Conservation (phyloP, 1,140 invertebrate genomes). For the Reticulitermes speratus region DNA sequence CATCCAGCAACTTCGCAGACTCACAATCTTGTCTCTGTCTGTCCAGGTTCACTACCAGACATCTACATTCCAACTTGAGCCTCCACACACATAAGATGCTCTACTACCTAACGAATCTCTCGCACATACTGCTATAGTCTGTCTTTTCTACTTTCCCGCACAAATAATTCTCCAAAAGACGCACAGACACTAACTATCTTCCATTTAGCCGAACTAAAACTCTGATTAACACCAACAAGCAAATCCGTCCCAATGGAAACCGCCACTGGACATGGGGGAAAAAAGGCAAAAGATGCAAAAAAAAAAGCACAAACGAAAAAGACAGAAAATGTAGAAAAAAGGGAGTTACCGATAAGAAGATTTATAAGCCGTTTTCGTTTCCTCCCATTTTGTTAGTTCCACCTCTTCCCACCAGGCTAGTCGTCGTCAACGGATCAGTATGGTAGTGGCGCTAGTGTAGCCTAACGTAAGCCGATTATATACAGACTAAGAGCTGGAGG, state of each 20-base stretch:
- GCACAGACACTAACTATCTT: background rate
- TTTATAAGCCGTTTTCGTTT: conserved; percentile 3
- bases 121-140: no score
- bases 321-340: background rate
- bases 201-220: background rate
- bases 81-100: no score
- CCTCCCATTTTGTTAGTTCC: conserved; percentile 2
- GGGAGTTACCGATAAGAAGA: background rate
- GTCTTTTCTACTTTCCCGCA: background rate
- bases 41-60: no score
- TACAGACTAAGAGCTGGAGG: conserved; percentile 5
- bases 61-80: no score
- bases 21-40: no score
- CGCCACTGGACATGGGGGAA: background rate
- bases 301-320: background rate
- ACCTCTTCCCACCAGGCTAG: background rate
- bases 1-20: no score
- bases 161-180: background rate
- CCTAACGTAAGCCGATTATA: conserved; percentile 8
- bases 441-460: conserved; percentile 7
- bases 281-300: background rate
- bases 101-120: no score
- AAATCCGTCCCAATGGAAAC: background rate
- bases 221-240: background rate
- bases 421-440: conserved; percentile 14